phyloP scores from a whole-genome alignment of 2,113 vertebrate species.

The Tenrec ecaudatus region DNA sequence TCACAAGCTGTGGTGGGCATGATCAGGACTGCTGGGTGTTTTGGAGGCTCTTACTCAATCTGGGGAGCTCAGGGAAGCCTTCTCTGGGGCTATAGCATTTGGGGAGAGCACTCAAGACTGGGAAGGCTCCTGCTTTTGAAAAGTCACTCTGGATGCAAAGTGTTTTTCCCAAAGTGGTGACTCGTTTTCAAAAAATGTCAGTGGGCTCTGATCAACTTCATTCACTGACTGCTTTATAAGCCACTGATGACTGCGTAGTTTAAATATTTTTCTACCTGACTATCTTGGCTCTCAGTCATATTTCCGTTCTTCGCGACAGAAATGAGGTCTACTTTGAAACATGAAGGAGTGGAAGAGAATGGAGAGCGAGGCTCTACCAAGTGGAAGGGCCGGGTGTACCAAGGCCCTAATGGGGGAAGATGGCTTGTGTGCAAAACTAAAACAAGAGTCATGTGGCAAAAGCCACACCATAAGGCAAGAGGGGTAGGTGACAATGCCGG shows the following conservation, averaged over 20 bases:
- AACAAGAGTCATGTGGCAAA: background rate
- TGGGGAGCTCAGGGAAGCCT: background rate
- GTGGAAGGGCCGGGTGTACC: background rate
- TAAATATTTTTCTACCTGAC: background rate
- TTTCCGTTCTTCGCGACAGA: background rate
- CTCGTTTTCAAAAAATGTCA: background rate
- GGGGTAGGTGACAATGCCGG: too few relatives aligned
- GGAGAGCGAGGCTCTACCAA: background rate
- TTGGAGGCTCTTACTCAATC: background rate
- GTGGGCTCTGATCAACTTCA: background rate
- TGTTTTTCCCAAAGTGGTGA: background rate
- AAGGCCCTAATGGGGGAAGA: background rate
- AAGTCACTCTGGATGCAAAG: background rate
- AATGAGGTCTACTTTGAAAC: background rate
- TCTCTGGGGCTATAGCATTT: background rate
- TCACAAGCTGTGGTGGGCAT: too few relatives aligned
- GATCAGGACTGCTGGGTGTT: rapidly evolving
- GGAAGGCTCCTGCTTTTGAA: background rate
- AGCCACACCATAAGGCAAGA: background rate
- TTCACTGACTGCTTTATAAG: background rate
- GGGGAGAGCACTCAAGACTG: background rate
- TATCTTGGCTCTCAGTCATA: background rate
- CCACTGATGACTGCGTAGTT: background rate
- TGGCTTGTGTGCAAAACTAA: background rate
- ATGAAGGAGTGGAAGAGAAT: too few relatives aligned